Evolutionary conservation across 2,113 vertebrate genomes (phyloP), one percentile per base, ranked within the genome.

Genomic region (Ammodytes marinus): DNA sequence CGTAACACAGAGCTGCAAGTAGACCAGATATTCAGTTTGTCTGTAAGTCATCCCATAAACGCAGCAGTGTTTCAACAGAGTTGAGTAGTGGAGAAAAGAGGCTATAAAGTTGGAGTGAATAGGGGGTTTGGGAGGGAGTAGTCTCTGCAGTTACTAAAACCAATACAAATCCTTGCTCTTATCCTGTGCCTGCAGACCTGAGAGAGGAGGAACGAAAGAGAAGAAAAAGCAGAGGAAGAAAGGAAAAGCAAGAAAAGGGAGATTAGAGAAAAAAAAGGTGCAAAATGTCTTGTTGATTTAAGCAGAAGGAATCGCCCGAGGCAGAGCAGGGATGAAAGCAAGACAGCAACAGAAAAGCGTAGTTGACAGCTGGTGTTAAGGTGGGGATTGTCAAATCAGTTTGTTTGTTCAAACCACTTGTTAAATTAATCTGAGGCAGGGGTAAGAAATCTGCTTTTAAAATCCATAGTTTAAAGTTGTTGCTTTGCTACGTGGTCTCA

Each of bases 81-180:
- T 74, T 89, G 91, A 94, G 65, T 85, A 86, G 93, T 94, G 91
- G 93, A 85, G 77, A 69, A 82, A 82, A 80, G 77, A 64, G 74
- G 85, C 79, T 73, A 71, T 67, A 13, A 79, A 85, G 82, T 8
- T 72, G 74, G 40, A 35, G 69, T 66, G 52, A 69, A 49, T 54
- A 9, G 46, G 52, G 2, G 13, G 5, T 4, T 8, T 14, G 66
- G 46, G 17, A 1, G 57, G 42, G 43, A 12, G 35, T 42, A 12
- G 54, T 84, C 90, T 93, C 53, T 92, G 90, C 87, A 86, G 94
- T 92, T 91, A 94, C 94, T 99, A 99, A 97, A 98, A 99, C 97
- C 97, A 99, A 93, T 97, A 98, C 86, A 99, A 95, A 92, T 99
- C 96, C 96, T 99, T 98, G 97, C 94, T 98, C 96, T 99, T 99